Conservation (phyloP, 2,797 vertebrate species). For the Bradypodion ventrale region DNA sequence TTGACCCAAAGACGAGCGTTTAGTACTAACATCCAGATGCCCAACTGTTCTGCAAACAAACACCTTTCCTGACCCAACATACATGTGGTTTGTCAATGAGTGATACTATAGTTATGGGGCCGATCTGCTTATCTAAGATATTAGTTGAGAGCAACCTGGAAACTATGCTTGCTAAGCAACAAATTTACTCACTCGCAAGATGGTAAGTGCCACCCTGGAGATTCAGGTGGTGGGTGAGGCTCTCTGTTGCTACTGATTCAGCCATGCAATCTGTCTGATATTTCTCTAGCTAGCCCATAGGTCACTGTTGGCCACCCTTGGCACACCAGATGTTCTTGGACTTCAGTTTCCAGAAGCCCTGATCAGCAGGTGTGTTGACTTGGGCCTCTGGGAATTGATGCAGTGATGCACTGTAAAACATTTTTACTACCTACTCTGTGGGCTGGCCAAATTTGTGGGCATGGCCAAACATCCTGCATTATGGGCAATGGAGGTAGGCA, state of each 20-base stretch:
- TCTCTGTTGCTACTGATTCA: background rate
- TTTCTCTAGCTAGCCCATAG: no score
- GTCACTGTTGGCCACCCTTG: no score
- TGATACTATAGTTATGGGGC: accelerated
- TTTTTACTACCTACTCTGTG: no score
- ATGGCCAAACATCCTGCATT: no score
- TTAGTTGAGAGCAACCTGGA: background rate
- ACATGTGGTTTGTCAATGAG: background rate
- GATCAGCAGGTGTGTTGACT: no score
- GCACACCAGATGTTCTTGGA: no score
- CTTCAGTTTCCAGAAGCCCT: no score
- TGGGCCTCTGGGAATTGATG: no score
- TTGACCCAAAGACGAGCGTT: background rate
- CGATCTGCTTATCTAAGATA: background rate
- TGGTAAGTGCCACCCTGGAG: background rate
- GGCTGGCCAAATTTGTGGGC: no score
- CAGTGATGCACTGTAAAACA: no score
- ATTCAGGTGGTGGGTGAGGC: conserved; percentile 14
- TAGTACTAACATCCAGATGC: background rate
- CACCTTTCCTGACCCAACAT: background rate
- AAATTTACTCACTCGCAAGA: background rate
- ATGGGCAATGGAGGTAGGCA: no score
- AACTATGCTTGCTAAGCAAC: background rate
- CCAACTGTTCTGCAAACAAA: background rate
- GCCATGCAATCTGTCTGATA: background rate